Conservation (phyloP, 2,113 vertebrate genomes). For the Himantopus leucocephalus region DNA sequence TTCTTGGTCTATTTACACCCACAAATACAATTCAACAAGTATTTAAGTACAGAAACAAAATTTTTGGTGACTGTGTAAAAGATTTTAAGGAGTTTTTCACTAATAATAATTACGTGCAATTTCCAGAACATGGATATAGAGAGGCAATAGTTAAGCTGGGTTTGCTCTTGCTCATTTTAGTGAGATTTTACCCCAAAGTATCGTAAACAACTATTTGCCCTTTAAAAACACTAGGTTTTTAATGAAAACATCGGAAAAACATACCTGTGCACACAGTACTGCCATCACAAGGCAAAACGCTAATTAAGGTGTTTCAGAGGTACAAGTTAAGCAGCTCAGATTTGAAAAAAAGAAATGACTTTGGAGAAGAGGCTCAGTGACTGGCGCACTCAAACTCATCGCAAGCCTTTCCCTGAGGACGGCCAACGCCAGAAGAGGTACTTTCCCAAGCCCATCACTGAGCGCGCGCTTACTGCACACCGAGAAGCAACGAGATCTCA, state of each 20-base stretch:
- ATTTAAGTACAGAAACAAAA: background rate
- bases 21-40: background rate
- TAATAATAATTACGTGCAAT: accelerated
- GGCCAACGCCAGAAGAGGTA: accelerated
- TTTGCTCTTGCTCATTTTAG: background rate
- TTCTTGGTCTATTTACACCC: background rate
- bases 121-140: accelerated
- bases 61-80: accelerated
- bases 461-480: accelerated
- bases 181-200: background rate
- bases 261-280: background rate
- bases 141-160: background rate
- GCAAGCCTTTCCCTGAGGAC: accelerated
- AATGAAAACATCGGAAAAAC: accelerated
- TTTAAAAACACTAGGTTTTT: background rate
- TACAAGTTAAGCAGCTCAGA: background rate
- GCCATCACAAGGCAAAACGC: accelerated
- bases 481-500: accelerated
- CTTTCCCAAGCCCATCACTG: accelerated
- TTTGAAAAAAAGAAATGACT: accelerated
- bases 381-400: accelerated
- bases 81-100: background rate
- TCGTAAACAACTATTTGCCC: accelerated
- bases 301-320: accelerated
- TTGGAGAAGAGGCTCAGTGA: background rate